Conservation (phyloP, 2,888 invertebrate species). For the Clivina fossor region DNA sequence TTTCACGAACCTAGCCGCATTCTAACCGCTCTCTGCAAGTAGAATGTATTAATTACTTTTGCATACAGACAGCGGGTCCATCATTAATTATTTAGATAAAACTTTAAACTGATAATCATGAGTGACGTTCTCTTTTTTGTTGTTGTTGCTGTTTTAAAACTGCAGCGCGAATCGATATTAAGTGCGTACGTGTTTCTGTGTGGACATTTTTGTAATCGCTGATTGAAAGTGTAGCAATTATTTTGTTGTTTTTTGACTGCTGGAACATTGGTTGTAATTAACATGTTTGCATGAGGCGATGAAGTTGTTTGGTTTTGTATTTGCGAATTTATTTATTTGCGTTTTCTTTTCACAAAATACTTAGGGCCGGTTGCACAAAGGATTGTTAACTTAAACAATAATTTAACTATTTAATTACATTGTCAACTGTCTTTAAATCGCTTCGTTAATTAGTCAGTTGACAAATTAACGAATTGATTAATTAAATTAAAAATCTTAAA, state of each 20-base stretch:
- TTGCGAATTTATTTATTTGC: too few species aligned
- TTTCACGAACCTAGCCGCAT: constrained; percentile 10
- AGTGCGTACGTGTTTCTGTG: background rate
- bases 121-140: constrained; percentile 14
- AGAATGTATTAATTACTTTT: constrained; percentile 28
- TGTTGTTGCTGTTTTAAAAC: constrained; percentile 18
- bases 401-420: too few species aligned
- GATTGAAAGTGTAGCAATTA: constrained; percentile 6
- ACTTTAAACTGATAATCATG: constrained; percentile 26
- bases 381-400: too few species aligned
- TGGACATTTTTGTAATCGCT: background rate
- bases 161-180: too few species aligned
- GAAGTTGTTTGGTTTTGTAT: too few species aligned
- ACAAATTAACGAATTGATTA: too few species aligned
- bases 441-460: too few species aligned
- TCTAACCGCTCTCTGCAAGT: background rate
- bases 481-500: too few species aligned
- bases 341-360: too few species aligned
- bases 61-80: constrained; percentile 13
- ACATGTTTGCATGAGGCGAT: background rate
- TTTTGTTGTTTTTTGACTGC: constrained; percentile 5
- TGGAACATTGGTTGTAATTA: constrained; percentile 21
- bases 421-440: too few species aligned
- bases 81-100: constrained; percentile 32
- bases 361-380: too few species aligned